Conservation (phyloP, 2,113 vertebrate species). For the Pollimyrus isidori region DNA sequence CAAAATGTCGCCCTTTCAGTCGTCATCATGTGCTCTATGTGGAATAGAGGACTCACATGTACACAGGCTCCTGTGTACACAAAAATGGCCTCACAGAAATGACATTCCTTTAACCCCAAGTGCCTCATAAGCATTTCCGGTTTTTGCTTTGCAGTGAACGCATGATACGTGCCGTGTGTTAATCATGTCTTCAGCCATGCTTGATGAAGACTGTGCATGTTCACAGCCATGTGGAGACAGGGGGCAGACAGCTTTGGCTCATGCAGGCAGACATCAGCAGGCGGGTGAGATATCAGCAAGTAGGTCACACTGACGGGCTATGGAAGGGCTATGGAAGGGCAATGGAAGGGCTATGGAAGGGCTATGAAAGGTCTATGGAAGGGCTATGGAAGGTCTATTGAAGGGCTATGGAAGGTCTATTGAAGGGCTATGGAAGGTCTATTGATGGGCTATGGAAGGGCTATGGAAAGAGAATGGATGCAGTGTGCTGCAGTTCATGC, state of each 20-base stretch:
- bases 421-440: neutral
- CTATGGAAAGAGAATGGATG: neutral
- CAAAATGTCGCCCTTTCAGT: neutral
- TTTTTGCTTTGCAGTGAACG: neutral
- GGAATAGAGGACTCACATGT: neutral
- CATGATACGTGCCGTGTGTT: neutral
- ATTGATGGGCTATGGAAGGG: neutral
- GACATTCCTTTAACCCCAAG: neutral
- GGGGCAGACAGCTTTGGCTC: neutral
- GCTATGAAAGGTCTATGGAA: no score
- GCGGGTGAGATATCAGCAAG: slow-evolving; percentile 14
- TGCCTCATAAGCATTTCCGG: neutral
- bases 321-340: neutral
- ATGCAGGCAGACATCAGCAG: neutral
- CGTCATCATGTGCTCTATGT: neutral
- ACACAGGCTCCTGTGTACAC: neutral
- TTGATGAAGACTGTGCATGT: neutral
- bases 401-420: neutral
- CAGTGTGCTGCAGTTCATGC: neutral
- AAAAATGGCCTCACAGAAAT: neutral
- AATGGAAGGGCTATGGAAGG: no score
- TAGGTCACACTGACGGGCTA: slow-evolving; percentile 17
- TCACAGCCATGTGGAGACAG: neutral
- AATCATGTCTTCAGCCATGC: neutral
- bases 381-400: neutral